phyloP scores from a whole-genome alignment of 2,113 vertebrate species.

The Morone chrysops region DNA sequence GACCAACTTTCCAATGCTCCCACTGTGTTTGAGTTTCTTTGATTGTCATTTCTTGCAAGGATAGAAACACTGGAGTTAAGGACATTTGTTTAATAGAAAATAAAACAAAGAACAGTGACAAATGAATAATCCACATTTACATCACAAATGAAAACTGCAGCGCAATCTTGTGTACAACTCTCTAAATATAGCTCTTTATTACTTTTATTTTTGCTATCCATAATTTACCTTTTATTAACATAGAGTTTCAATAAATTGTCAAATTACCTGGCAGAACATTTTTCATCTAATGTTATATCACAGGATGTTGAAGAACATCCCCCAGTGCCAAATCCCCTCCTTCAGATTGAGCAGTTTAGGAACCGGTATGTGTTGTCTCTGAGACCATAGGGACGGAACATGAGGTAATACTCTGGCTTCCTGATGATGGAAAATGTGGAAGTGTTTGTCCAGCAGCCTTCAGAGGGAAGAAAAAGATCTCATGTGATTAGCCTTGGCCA shows the following conservation, averaged over 20 bases:
- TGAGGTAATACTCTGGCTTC: slow-evolving; percentile 32
- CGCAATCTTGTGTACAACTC: background rate
- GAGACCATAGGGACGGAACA: slow-evolving; percentile 45
- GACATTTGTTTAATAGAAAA: slow-evolving; percentile 4
- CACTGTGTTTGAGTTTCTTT: slow-evolving; percentile 29
- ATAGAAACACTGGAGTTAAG: background rate
- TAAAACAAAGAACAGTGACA: background rate
- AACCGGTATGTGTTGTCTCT: slow-evolving; percentile 31
- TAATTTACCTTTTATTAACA: slow-evolving; percentile 5
- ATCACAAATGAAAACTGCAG: background rate
- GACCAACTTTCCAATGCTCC: background rate
- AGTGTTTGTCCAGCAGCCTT: slow-evolving; percentile 71
- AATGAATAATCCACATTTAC: slow-evolving; percentile 7
- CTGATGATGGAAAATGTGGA: slow-evolving; percentile 54
- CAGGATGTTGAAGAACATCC: slow-evolving; percentile 9
- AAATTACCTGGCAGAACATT: background rate
- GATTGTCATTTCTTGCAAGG: slow-evolving; percentile 10
- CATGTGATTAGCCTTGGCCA: slow-evolving; percentile 54
- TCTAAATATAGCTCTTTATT: background rate
- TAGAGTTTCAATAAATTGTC: background rate
- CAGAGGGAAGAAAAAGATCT: slow-evolving; percentile 56
- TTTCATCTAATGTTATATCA: slow-evolving; percentile 10
- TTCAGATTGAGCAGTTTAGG: slow-evolving; percentile 35
- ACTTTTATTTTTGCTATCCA: background rate
- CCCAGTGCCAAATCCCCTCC: slow-evolving; percentile 39